A percentile compares a stretch with the other conserved stretches of the same genome.
These are phyloP conservation scores for Tichodroma muraria DNA, from an alignment of 2,113 vertebrate genomes.

Conservation along the genomic window DNA sequence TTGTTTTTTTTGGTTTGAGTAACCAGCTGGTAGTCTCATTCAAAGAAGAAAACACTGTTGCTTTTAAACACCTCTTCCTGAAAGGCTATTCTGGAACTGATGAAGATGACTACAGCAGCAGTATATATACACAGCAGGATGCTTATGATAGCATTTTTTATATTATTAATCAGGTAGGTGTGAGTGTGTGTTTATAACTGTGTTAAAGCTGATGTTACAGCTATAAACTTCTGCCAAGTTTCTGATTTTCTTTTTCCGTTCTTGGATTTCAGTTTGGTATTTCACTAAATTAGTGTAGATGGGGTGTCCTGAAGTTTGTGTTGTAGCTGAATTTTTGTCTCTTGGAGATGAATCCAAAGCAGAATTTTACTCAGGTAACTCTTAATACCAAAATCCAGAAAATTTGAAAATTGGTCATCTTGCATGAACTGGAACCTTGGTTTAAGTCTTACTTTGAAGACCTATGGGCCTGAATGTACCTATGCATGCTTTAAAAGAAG, in stretches of 20 bases:
- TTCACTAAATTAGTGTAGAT: background rate
- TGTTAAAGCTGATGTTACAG: background rate
- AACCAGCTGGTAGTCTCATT: constrained; percentile 95
- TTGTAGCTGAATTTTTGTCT: background rate
- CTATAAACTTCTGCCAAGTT: background rate
- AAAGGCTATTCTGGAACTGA: constrained; percentile 85
- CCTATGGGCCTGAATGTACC: background rate
- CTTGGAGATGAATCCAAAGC: background rate
- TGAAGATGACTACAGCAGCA: constrained; percentile 86
- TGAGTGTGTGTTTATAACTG: background rate
- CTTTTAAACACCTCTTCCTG: constrained; percentile 91
- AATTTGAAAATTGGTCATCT: background rate
- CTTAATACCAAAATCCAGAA: background rate
- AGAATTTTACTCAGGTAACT: background rate
- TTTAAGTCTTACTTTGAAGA: background rate
- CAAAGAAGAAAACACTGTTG: constrained; percentile 87
- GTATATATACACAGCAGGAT: constrained; percentile 82
- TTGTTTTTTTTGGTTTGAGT: constrained; percentile 90
- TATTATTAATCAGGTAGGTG: constrained; percentile 84
- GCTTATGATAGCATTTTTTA: constrained; percentile 83
- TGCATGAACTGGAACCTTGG: background rate
- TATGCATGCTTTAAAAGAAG: background rate
- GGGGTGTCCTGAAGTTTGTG: background rate
- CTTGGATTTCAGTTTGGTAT: background rate
- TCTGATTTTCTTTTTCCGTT: background rate